Conservation (phyloP, 1,140 invertebrate species). For the Laupala kohalensis region DNA sequence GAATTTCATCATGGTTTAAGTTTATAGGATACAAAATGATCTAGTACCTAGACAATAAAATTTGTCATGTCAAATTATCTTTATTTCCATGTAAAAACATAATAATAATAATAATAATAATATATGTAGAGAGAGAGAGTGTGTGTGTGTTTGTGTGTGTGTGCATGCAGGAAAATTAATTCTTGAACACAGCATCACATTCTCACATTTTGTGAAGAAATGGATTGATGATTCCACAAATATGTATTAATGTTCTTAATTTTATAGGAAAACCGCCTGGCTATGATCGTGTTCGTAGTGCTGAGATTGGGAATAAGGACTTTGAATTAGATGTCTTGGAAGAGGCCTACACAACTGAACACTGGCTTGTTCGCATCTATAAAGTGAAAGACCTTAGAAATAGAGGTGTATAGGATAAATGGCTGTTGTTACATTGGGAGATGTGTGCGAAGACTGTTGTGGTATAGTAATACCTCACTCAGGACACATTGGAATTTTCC, state of each 20-base stretch:
- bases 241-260: conserved; percentile 8
- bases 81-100: no score
- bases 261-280: conserved; percentile 64
- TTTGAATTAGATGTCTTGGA: conserved; percentile 85
- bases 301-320: conserved; percentile 90
- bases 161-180: neutral
- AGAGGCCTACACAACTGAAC: conserved; percentile 90
- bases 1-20: no score
- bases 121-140: no score
- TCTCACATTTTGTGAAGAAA: neutral
- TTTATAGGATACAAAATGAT: no score
- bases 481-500: neutral
- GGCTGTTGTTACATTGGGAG: neutral
- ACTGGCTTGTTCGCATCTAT: conserved; percentile 91
- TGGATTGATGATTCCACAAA: conserved; percentile 9
- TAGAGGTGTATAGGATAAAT: neutral
- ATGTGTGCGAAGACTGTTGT: neutral
- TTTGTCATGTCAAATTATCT: no score
- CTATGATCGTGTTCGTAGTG: conserved; percentile 78
- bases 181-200: no score
- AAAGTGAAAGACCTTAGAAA: conserved; percentile 44
- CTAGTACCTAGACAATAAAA: no score
- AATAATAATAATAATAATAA: no score
- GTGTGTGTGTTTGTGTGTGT: no score
- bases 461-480: neutral